Base-by-base conservation (phyloP, 2,888 invertebrate species). In the Neoaliturus tenellus region DNA sequence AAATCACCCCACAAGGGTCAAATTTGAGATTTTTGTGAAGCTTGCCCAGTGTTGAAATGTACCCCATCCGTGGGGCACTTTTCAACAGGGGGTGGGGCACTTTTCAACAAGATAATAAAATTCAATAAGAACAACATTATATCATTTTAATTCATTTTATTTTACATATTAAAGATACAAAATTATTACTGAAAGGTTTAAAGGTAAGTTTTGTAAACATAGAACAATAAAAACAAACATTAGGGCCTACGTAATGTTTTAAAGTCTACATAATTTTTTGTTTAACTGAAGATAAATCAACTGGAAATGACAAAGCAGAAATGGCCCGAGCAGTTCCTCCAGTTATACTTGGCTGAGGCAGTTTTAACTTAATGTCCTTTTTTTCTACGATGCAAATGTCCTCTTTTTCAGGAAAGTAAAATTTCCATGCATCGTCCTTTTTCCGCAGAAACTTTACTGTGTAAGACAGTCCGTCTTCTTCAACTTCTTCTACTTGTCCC, bases 11-110 rank as follows among this genome's bases (percentile, higher is more conserved):
- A 20, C 33, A 58, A 1, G n/a, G 80, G 58, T 80, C 23, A 58
- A 80, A 80, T 58, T 58, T 80, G 33, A 58, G 0, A 55, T 62
- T 62, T 58, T 58, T 48, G 14, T 17, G 48, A 62, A 67, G 8
- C 39, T 35, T 81, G 41, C 62, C 67, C n/a, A n/a, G 33, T 81
- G 62, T 81, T 81, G 67, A 62, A 33, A 67, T 81, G 67, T 67
- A 41, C 62, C 81, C 67, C 39, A 12, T 6, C 23, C 0, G 23
- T 20, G 81, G 81, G 81, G 81, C 35, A 81, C 67, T 41, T 81
- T 81, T 81, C 67, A 81, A 81, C 41, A 39, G 67, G 20, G 67
- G 0, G 41, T 20, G 81, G 81, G 81, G 81, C 23, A 81, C 41
- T 25, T 81, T 81, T 81, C 67, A 81, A 81, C 41, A 62, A 48